These are phyloP conservation scores for Stenurella melanura DNA, from an alignment of 2,888 invertebrate species.

Conservation along the genomic window DNA sequence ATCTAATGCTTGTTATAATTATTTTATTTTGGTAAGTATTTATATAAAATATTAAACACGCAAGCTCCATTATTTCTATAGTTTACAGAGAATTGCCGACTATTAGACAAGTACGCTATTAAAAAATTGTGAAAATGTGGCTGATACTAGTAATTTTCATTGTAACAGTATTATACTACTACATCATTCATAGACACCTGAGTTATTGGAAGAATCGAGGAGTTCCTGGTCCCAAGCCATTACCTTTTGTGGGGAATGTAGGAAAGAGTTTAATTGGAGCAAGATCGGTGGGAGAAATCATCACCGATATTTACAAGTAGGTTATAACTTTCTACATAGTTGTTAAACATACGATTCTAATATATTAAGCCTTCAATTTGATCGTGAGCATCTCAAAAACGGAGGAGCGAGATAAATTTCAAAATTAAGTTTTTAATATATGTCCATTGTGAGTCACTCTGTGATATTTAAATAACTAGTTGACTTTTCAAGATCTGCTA, in stretches of 20 bases:
- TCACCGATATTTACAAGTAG: slow-evolving; percentile 46
- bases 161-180: slow-evolving; percentile 14
- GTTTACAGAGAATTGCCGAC: neutral
- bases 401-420: no score
- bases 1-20: no score
- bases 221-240: slow-evolving; percentile 56
- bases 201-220: slow-evolving; percentile 56
- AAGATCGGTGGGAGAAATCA: slow-evolving; percentile 53
- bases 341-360: no score
- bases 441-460: no score
- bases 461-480: no score
- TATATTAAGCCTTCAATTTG: no score
- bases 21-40: no score
- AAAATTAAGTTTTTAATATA: no score
- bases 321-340: slow-evolving; percentile 11
- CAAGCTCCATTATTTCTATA: no score
- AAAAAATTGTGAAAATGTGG: slow-evolving; percentile 38
- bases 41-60: no score
- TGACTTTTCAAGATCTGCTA: no score
- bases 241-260: slow-evolving; percentile 60
- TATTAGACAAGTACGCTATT: neutral
- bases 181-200: neutral
- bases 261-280: slow-evolving; percentile 53
- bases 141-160: slow-evolving; percentile 26
- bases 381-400: no score